phyloP scores from a whole-genome alignment of 2,113 vertebrate genomes.

The Calyptomena viridis region DNA sequence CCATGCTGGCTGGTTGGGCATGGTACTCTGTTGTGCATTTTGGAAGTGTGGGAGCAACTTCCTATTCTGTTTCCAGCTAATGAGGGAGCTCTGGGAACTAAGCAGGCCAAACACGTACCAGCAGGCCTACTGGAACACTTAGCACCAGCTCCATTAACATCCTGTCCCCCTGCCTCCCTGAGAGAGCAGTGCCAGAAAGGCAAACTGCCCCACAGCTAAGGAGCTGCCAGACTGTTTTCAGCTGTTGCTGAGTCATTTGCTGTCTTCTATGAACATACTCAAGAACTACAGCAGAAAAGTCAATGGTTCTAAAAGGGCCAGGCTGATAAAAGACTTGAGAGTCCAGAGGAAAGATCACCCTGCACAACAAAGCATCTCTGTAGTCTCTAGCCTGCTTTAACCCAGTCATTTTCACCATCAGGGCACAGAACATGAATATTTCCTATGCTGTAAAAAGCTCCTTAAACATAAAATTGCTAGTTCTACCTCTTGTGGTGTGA shows the following conservation, averaged over 20 bases:
- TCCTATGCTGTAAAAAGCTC: background rate
- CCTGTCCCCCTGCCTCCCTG: background rate
- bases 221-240: background rate
- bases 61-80: background rate
- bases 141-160: background rate
- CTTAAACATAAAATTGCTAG: background rate
- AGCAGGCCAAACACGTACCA: background rate
- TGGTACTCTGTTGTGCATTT: background rate
- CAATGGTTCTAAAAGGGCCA: background rate
- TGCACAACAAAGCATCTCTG: background rate
- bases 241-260: background rate
- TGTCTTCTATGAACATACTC: background rate
- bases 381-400: background rate
- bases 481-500: background rate
- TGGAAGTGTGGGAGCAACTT: background rate
- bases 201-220: background rate
- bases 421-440: background rate
- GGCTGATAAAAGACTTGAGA: background rate
- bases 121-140: background rate
- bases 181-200: background rate
- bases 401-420: background rate
- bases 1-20: background rate
- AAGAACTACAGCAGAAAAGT: background rate
- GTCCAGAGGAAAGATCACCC: background rate
- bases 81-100: background rate